Evolutionary conservation across 1,140 invertebrate species (phyloP), one percentile per base, ranked within the genome.

Genomic region (Pseudomyrmex gracilis): DNA sequence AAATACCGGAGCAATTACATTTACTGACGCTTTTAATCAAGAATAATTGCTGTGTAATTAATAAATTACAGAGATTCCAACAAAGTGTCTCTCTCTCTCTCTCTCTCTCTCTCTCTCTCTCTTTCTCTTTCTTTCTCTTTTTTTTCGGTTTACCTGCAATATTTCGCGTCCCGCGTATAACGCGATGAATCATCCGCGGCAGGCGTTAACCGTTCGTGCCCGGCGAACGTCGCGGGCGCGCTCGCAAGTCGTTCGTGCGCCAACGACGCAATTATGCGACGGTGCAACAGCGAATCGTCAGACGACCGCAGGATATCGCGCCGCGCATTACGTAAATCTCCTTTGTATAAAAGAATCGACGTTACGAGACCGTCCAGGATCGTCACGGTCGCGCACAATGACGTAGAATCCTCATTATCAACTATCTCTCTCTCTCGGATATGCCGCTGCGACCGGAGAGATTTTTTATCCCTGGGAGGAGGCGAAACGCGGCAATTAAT

Each of bases 321-420:
- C 34, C 5, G 34, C 34, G 34, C 34, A 34, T 85, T 85, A 85
- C 84, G 84, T 76, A 85, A 85, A 76, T 63, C 55, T 10, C 49
- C 55, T 74, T 45, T n/a, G 34, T 53, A 34, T 34, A 55, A 73
- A 53, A 51, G 49, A 13, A 73, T 74, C 17, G 80, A 43, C 20
- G 15, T 74, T 61, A 61, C 60, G 55, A 84, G 67, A 49, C 22
- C 57, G 43, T 66, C 57, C 57, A 20, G 17, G 53, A 20, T 1
- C 34, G 15, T 57, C 63, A 55, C 51, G 49, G 49, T 24, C 74
- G 76, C 66, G 76, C 66, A 22, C 63, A 49, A 34, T 71, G 66
- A 80, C 66, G 66, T 53, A 57, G 66, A 20, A 77, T 77, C 13
- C 17, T 77, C 63, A 22, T 77, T 68, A 77, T 57, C 34, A 13